Conservation (phyloP, 2,888 invertebrate species). For the Pyralis farinalis region DNA sequence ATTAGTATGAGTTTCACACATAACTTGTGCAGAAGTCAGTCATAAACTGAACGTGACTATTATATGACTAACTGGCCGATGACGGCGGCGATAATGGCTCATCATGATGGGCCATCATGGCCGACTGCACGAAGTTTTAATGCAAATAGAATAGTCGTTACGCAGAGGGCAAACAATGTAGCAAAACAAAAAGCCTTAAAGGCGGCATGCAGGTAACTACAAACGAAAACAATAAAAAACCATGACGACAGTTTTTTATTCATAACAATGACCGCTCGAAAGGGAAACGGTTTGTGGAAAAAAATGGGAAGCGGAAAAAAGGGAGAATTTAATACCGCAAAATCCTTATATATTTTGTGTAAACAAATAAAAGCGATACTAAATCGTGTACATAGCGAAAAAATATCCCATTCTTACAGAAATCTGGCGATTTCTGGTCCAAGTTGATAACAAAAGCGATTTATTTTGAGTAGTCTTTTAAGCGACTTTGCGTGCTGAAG, state of each 20-base stretch:
- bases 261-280: constrained; percentile 14
- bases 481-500: too few relatives aligned
- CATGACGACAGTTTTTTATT: constrained; percentile 7
- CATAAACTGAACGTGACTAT: too few relatives aligned
- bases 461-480: too few relatives aligned
- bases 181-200: too few relatives aligned
- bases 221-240: constrained; percentile 11
- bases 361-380: constrained; percentile 46
- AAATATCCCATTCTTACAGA: constrained; percentile 32
- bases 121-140: too few relatives aligned
- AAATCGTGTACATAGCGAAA: constrained; percentile 40
- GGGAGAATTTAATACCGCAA: constrained; percentile 27
- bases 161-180: too few relatives aligned
- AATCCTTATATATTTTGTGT: constrained; percentile 38
- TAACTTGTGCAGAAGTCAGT: too few relatives aligned
- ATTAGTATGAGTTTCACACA: too few relatives aligned
- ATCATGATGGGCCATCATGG: too few relatives aligned
- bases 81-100: too few relatives aligned
- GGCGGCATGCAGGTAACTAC: constrained; percentile 9
- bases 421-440: constrained; percentile 22
- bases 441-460: constrained; percentile 5
- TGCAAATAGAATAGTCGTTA: too few relatives aligned
- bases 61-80: too few relatives aligned
- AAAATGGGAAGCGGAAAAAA: constrained; percentile 20
- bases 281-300: constrained; percentile 19